Evolutionary conservation across 1,140 invertebrate genomes (phyloP), one percentile per base, ranked within the genome.

Genomic region (Temnothorax curvispinosus): DNA sequence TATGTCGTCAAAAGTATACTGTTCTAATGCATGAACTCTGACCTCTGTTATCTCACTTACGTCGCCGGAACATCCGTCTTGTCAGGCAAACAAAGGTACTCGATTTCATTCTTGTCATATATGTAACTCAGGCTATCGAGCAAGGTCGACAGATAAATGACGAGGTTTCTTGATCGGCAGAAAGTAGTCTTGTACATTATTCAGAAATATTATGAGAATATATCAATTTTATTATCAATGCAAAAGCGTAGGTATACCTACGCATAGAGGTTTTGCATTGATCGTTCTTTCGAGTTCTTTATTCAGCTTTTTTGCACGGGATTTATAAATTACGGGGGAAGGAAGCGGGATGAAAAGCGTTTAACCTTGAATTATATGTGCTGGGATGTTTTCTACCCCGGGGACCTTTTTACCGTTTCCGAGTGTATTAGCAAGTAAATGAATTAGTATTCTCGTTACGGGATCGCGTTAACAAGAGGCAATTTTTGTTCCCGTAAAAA

Each of bases 1-100:
- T 89, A 87, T 47, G 88, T 87, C 88, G 75, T 52, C 65, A 87
- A 90, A 90, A 88, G 89, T 90, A 90, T 90, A 90, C 81, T 54
- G 27, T 76, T 52, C 60, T 90, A 86, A 90, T 86, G 69, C 82
- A 88, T 50, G 71, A 90, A 90, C 89, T 78, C 64, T 71, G 71
- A 77, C 89, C 86, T 77, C 50, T 27, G 56, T 71, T 67, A 86
- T 90, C 81, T 90, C 82, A 74, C 71, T 90, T 76, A 54, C 44
- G 76, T 67, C 81, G 78, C 47, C 27, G 32, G 18, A 54, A 80
- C 75, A 87, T 90, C 56, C 50, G 78, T 90, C 80, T 89, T 89
- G 72, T 82, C 77, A 64, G 27, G 64, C 58, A 75, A 84, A 87
- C 52, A 47, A 27, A 62, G 41, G 32, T 38, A 62, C 64, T 72